Base-by-base conservation (phyloP, 2,113 vertebrate species). In the Callopanchax toddi region DNA sequence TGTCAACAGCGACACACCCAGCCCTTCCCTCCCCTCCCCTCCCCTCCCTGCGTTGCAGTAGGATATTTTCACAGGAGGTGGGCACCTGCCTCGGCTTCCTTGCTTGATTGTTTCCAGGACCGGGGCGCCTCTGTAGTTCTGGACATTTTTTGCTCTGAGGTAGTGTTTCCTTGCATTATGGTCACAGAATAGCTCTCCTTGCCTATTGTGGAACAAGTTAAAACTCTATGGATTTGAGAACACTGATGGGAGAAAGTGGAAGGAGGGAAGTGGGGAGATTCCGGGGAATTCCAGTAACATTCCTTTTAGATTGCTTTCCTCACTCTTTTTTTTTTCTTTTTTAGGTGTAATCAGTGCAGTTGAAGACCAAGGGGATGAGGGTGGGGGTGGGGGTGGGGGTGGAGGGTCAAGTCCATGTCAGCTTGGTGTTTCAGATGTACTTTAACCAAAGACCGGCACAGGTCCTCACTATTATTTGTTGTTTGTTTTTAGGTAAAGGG, bases 161-260 rank as follows among this genome's bases (percentile, higher is more conserved):
- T 85, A 86, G 88, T 69, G 40, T 83, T 91, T 89, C 86, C 88
- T 87, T 82, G 79, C 82, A 88, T 87, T 89, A 89, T 89, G 67
- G 81, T 78, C 58, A 45, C 72, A 84, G 82, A 89, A 87, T 80
- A 84, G 78, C 76, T 74, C 66, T 60, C 58, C 66, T 82, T 76
- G 79, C 79, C 82, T 63, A 86, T 86, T 89, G 83, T 89, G 53
- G 76, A 20, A 62, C 48, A 67, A 11, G 63, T 78, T 83, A 76
- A 42, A 78, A 57, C 75, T 77, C 83, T 69, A 74, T 79, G 84
- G 86, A 79, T 69, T 84, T 32, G 36, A 45, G 74, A 68, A 74
- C 74, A 69, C 63, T 36, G 40, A 81, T 60, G 62, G 71, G 42
- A 53, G 64, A 49, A 51, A 56, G 68, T 29, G 56, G 63, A 18